Evolutionary conservation across 92 coral and sea anemone species (phyloP).

Genomic region (Desmophyllum pertusum): DNA sequence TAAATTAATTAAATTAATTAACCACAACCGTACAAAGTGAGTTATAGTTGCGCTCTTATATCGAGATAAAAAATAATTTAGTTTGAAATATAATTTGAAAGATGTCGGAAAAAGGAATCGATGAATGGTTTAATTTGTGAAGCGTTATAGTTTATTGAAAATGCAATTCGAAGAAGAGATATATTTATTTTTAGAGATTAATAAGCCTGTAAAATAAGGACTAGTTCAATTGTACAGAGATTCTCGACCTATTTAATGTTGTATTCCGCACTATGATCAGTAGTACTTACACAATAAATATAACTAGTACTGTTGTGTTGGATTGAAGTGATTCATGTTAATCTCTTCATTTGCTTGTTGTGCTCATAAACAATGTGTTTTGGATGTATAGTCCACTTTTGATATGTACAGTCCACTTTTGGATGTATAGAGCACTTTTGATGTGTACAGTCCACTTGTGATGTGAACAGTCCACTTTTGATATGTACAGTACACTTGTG

Average conservation of each 20-base stretch:
- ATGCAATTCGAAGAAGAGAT: constrained; percentile 35
- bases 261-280: constrained; percentile 38
- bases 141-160: constrained; percentile 21
- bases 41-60: background rate
- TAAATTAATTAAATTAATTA: background rate
- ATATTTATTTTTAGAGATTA: constrained; percentile 52
- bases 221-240: constrained; percentile 49
- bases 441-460: too few relatives aligned
- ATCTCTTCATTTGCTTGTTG: background rate
- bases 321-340: background rate
- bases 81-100: background rate
- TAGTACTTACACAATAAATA: constrained; percentile 10
- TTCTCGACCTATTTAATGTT: constrained; percentile 28
- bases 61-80: background rate
- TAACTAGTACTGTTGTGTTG: constrained; percentile 7
- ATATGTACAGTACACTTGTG: too few relatives aligned
- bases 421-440: too few relatives aligned
- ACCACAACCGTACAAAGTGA: background rate
- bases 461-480: too few relatives aligned
- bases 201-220: constrained; percentile 38
- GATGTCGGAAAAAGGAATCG: background rate
- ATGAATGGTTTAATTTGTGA: constrained; percentile 1
- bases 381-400: too few relatives aligned
- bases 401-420: too few relatives aligned
- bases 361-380: too few relatives aligned